Percentiles rank a stretch among this genome's conserved stretches.
Conservation (phyloP, 2,797 vertebrate genomes). For the Gallinago nigripennis region DNA sequence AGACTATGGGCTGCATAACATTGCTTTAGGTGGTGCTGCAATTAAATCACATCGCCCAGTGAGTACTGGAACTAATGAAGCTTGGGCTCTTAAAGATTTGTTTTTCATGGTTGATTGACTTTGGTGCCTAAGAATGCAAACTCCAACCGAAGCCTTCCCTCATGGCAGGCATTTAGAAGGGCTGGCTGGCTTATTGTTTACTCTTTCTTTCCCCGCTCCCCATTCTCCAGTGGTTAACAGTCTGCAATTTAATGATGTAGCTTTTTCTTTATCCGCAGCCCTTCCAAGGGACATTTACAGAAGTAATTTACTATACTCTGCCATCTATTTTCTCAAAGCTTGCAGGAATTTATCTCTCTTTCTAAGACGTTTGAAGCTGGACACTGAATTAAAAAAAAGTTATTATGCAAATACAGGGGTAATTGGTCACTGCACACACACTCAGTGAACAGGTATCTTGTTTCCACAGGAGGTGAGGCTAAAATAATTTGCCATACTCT, state of each 20-base stretch:
- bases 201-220: background rate
- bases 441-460: background rate
- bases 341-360: background rate
- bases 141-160: conserved; percentile 21
- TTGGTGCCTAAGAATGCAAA: conserved; percentile 38
- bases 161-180: background rate
- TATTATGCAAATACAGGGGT: background rate
- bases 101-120: conserved; percentile 50
- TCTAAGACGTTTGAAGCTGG: background rate
- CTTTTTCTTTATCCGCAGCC: background rate
- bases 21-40: conserved; percentile 38
- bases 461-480: background rate
- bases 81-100: conserved; percentile 42
- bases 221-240: background rate
- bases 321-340: background rate
- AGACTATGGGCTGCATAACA: background rate
- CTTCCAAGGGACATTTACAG: background rate
- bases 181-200: background rate
- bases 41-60: conserved; percentile 36
- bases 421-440: background rate
- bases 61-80: conserved; percentile 49
- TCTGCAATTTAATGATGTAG: background rate
- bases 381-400: background rate
- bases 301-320: background rate
- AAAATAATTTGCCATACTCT: background rate